These are phyloP conservation scores for Melinaea menophilus DNA, from an alignment of 2,888 invertebrate genomes.

Conservation along the genomic window DNA sequence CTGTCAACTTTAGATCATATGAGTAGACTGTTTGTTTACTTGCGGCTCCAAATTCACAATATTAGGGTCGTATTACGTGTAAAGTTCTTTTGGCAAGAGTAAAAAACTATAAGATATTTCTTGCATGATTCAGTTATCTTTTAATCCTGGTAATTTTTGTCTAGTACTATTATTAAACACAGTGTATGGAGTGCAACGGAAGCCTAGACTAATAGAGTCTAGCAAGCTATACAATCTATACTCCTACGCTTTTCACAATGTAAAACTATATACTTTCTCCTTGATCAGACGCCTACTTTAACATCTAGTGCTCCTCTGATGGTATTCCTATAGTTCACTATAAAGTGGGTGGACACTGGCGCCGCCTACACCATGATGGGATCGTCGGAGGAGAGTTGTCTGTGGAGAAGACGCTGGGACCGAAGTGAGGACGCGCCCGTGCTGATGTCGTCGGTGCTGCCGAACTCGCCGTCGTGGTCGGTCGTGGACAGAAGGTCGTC, in stretches of 20 bases:
- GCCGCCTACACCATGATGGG: constrained; percentile 69
- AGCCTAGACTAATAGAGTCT: background rate
- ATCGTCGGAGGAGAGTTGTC: constrained; percentile 73
- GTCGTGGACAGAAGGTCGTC: constrained; percentile 89
- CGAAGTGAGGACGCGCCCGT: constrained; percentile 55
- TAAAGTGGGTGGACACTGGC: no score
- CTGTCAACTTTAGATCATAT: background rate
- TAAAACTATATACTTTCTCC: background rate
- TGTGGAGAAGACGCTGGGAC: constrained; percentile 64
- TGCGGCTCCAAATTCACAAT: background rate
- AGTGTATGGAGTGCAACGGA: background rate
- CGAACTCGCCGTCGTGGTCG: constrained; percentile 85
- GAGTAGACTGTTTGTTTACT: background rate
- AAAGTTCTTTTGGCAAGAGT: no score
- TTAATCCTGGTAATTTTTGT: no score
- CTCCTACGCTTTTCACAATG: background rate
- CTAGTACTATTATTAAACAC: background rate
- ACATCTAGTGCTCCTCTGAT: background rate
- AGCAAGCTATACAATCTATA: constrained; percentile 5
- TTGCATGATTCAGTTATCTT: no score
- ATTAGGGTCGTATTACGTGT: no score
- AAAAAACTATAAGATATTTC: no score
- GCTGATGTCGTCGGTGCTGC: constrained; percentile 80
- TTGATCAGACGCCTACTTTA: constrained; percentile 12
- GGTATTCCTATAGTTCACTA: no score